Percentiles rank a stretch among this genome's conserved stretches.
phyloP scores from a whole-genome alignment of 2,888 invertebrate genomes.

The Hemicrepidius hirtus region DNA sequence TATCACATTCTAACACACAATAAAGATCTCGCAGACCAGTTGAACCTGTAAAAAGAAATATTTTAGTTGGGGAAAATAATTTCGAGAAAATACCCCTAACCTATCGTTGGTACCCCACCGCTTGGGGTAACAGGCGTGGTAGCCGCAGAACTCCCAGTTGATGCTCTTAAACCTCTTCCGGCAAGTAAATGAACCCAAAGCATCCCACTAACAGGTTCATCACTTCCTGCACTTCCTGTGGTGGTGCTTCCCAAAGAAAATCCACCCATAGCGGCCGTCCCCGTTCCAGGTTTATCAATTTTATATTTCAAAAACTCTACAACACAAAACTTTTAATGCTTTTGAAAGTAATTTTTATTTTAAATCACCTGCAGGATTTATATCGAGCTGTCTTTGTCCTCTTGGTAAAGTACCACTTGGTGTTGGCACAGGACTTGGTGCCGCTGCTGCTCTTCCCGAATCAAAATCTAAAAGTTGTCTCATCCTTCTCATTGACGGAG shows the following conservation, averaged over 20 bases:
- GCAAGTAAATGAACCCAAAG: constrained; percentile 93
- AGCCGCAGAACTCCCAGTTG: constrained; percentile 80
- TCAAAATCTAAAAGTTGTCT: constrained; percentile 86
- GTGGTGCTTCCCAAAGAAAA: constrained; percentile 55
- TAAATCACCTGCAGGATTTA: constrained; percentile 91
- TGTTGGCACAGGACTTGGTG: constrained; percentile 84
- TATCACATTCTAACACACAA: constrained; percentile 97
- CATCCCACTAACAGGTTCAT: constrained; percentile 85
- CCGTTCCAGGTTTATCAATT: constrained; percentile 83
- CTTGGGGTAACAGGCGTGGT: constrained; percentile 82
- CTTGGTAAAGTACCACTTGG: constrained; percentile 86
- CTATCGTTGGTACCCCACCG: constrained; percentile 72
- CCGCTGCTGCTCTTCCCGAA: constrained; percentile 71
- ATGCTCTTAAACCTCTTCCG: constrained; percentile 88
- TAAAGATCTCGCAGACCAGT: constrained; percentile 89
- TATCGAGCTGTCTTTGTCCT: constrained; percentile 85
- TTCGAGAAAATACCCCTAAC: constrained; percentile 52
- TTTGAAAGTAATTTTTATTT: constrained; percentile 35
- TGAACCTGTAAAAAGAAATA: constrained; percentile 68
- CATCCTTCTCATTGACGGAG: constrained; percentile 87
- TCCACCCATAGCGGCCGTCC: constrained; percentile 57
- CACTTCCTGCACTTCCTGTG: constrained; percentile 70
- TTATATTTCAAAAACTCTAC: constrained; percentile 93
- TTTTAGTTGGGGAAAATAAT: neutral
- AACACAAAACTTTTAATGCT: constrained; percentile 57